phyloP scores from a whole-genome alignment of 1,140 invertebrate species.

The Copidosoma floridanum region DNA sequence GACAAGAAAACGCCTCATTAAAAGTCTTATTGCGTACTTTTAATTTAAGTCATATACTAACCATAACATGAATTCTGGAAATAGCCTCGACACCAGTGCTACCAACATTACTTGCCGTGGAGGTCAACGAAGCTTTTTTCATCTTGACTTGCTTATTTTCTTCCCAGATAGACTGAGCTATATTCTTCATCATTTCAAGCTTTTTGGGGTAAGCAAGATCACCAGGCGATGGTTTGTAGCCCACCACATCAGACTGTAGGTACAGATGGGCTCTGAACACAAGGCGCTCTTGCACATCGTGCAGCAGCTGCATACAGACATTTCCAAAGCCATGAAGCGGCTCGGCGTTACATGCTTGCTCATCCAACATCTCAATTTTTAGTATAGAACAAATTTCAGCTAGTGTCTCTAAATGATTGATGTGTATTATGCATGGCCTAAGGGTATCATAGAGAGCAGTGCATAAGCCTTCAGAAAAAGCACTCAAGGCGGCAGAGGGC shows the following conservation, averaged over 20 bases:
- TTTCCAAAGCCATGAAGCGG: constrained; percentile 80
- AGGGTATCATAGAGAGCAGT: constrained; percentile 89
- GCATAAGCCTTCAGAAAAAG: constrained; percentile 83
- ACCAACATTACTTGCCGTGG: constrained; percentile 34
- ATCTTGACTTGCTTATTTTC: constrained; percentile 45
- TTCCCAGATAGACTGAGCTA: constrained; percentile 49
- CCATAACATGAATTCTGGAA: constrained; percentile 45
- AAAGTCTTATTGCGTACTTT: too few relatives aligned
- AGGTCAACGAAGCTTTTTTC: constrained; percentile 48
- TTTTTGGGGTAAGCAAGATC: constrained; percentile 98
- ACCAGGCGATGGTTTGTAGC: constrained; percentile 86
- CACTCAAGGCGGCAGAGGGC: constrained; percentile 64
- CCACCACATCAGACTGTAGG: constrained; percentile 85
- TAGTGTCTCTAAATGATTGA: constrained; percentile 96
- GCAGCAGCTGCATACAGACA: constrained; percentile 82
- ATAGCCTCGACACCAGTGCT: constrained; percentile 36
- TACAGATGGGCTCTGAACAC: constrained; percentile 96
- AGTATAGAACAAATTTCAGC: constrained; percentile 95
- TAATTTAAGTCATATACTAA: too few relatives aligned
- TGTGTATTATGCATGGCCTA: constrained; percentile 93
- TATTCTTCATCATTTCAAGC: constrained; percentile 91
- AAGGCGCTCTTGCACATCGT: constrained; percentile 94
- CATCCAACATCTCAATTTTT: constrained; percentile 90
- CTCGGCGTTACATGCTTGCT: constrained; percentile 81
- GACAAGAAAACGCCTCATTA: too few relatives aligned